Conservation (phyloP, 2,888 invertebrate species). For the Mesoligia furuncula region DNA sequence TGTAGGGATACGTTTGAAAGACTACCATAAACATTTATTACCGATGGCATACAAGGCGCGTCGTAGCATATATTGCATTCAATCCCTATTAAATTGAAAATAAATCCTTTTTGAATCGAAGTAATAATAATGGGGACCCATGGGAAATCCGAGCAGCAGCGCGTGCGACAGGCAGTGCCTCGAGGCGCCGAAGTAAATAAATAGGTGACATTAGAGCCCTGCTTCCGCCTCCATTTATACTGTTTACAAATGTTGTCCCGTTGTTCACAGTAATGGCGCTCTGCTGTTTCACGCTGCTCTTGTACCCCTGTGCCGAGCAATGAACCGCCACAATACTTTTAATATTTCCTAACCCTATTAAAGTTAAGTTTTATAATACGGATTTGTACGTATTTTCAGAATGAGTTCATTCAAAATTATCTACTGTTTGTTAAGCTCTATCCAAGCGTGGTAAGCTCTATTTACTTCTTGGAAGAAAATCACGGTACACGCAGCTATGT, state of each 20-base stretch:
- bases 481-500: not conserved
- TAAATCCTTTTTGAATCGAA: conserved; percentile 68
- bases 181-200: conserved; percentile 55
- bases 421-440: conserved; percentile 9
- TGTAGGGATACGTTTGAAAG: not conserved
- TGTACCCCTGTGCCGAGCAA: conserved; percentile 32
- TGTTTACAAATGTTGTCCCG: conserved; percentile 58
- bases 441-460: not conserved
- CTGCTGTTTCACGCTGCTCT: conserved; percentile 42
- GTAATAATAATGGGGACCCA: conserved; percentile 68
- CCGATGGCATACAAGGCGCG: conserved; percentile 3
- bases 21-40: conserved; percentile 10
- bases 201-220: conserved; percentile 60
- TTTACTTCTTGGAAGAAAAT: conserved; percentile 2
- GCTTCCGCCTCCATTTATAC: conserved; percentile 59
- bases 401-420: not conserved
- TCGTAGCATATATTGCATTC: conserved; percentile 31
- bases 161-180: conserved; percentile 28
- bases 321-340: conserved; percentile 19
- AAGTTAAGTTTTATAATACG: not conserved
- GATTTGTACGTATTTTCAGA: conserved; percentile 9
- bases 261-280: conserved; percentile 60
- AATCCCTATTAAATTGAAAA: conserved; percentile 65
- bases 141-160: conserved; percentile 69
- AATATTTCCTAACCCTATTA: conserved; percentile 2